Evolutionary conservation across 2,113 vertebrate genomes (phyloP).

Genomic region (Emydocephalus ijimae): DNA sequence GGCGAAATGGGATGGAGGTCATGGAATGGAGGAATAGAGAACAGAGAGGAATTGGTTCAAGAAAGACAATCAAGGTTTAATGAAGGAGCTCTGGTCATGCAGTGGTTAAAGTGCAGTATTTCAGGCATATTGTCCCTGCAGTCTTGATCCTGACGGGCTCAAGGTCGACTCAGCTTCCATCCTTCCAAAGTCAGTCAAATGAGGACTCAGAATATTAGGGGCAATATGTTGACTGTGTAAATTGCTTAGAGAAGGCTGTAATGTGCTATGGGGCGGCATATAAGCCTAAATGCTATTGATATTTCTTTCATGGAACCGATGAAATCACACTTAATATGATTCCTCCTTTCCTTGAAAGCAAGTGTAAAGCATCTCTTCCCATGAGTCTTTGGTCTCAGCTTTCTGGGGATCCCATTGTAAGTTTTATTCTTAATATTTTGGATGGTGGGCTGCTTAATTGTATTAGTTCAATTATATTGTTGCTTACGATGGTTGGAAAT

Average conservation of each 20-base stretch:
- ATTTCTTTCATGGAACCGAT: background rate
- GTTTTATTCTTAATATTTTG: background rate
- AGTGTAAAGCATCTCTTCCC: background rate
- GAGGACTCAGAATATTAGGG: background rate
- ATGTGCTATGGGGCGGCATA: background rate
- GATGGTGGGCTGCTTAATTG: background rate
- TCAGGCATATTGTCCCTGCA: background rate
- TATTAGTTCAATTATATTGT: too few species aligned
- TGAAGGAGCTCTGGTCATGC: too few species aligned
- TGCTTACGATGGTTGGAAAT: too few species aligned
- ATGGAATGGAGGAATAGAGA: background rate
- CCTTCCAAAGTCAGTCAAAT: background rate
- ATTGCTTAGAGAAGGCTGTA: background rate
- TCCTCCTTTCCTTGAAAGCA: background rate
- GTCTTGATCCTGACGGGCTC: background rate
- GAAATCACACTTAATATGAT: background rate
- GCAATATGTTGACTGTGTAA: background rate
- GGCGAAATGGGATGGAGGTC: background rate
- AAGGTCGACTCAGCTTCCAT: background rate
- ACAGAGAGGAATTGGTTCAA: background rate
- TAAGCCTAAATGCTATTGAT: background rate
- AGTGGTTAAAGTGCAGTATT: background rate
- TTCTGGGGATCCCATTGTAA: background rate
- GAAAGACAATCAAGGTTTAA: background rate
- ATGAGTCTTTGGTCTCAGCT: background rate